Conservation (phyloP, 1,140 invertebrate species). For the Drosophila asahinai region DNA sequence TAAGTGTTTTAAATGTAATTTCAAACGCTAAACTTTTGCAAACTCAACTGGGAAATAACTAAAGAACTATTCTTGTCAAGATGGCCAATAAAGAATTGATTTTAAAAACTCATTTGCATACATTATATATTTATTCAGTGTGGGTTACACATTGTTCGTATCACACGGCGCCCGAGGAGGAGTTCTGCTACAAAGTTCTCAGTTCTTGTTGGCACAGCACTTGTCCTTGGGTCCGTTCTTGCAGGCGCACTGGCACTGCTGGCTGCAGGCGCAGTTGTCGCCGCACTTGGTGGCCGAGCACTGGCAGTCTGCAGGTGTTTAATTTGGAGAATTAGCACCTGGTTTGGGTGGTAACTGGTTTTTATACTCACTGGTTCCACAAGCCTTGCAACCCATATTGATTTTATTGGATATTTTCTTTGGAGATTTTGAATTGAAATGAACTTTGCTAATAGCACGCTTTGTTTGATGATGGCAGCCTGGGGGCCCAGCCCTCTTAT, state of each 20-base stretch:
- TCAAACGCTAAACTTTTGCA: conserved; percentile 38
- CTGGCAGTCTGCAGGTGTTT: conserved; percentile 52
- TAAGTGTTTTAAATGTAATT: conserved; percentile 68
- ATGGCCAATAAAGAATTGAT: conserved; percentile 81
- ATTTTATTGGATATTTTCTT: conserved; percentile 1
- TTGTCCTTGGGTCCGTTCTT: conserved; percentile 73
- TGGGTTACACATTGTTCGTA: neutral
- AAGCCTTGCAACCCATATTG: conserved; percentile 72
- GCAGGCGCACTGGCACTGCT: conserved; percentile 66
- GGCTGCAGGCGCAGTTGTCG: conserved; percentile 71
- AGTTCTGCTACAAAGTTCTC: neutral
- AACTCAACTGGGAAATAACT: conserved; percentile 57
- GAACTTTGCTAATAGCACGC: conserved; percentile 3
- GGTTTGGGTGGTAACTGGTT: neutral
- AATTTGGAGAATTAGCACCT: neutral
- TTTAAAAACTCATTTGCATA: conserved; percentile 40
- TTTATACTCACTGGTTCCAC: conserved; percentile 62
- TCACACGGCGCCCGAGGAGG: neutral
- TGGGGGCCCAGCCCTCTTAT: conserved; percentile 40
- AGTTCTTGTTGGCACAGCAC: conserved; percentile 58
- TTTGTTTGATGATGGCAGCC: conserved; percentile 20
- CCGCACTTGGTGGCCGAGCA: conserved; percentile 71
- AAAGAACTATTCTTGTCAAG: conserved; percentile 84
- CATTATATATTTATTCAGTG: conserved; percentile 1
- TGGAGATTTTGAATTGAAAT: neutral